A percentile compares a stretch with the other conserved stretches of the same genome.
These are phyloP conservation scores for Proisotoma minuta DNA, from an alignment of 2,888 invertebrate species.

Conservation along the genomic window DNA sequence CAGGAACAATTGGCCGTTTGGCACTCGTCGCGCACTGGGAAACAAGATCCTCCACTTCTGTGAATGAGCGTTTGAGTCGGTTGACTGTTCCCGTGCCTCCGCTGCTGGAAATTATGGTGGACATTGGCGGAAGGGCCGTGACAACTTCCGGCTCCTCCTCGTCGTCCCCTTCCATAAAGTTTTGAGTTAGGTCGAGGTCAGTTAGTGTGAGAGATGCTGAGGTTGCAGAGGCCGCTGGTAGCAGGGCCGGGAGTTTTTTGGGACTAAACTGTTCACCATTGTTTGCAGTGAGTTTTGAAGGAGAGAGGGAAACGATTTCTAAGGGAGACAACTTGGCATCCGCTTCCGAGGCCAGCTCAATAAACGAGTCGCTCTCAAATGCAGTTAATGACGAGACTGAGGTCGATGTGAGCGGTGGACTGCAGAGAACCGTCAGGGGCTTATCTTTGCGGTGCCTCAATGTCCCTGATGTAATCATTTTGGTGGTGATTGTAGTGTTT, in stretches of 20 bases:
- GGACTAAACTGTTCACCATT: conserved; percentile 14
- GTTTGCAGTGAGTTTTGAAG: conserved; percentile 17
- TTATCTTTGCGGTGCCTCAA: conserved; percentile 16
- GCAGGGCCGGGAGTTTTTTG: not conserved
- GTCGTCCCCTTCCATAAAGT: conserved; percentile 2
- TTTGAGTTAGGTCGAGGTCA: conserved; percentile 10
- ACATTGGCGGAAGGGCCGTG: conserved; percentile 6
- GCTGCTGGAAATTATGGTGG: conserved; percentile 11
- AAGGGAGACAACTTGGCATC: not conserved
- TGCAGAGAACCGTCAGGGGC: conserved; percentile 2
- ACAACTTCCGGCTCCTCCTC: not conserved
- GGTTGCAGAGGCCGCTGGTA: conserved; percentile 22
- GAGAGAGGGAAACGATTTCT: not conserved
- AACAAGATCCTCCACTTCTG: conserved; percentile 45
- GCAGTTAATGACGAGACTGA: conserved; percentile 5
- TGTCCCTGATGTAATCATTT: conserved; percentile 28
- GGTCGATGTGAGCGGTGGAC: not conserved
- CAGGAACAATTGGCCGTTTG: conserved; percentile 44
- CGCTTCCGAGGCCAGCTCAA: not conserved
- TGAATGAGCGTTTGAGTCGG: conserved; percentile 44
- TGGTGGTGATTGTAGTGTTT: conserved; percentile 12
- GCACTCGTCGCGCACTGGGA: conserved; percentile 41
- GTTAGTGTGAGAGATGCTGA: conserved; percentile 1
- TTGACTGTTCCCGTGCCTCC: conserved; percentile 19
- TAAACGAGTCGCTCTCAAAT: not conserved